Conservation (phyloP, 1,140 invertebrate species). For the Nasonia vitripennis region DNA sequence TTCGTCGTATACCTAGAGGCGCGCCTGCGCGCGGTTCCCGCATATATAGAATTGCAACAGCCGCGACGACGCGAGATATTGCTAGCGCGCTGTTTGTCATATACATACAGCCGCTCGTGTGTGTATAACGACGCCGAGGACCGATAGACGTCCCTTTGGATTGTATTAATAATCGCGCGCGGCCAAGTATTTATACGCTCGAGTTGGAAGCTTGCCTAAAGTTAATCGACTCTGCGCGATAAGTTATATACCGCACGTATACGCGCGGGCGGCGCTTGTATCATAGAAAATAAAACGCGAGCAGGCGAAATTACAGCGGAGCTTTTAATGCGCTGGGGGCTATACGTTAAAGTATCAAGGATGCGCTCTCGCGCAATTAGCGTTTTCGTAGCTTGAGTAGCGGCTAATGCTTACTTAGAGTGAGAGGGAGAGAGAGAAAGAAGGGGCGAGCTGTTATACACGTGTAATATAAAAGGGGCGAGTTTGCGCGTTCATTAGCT, state of each 20-base stretch:
- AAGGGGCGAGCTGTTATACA: not conserved
- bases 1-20: not conserved
- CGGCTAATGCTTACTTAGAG: not conserved
- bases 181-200: not conserved
- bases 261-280: too few species aligned
- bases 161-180: not conserved
- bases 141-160: not conserved
- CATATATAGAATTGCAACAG: not conserved
- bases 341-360: not conserved
- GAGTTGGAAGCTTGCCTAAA: constrained; percentile 21
- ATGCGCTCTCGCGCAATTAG: not conserved
- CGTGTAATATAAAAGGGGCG: not conserved
- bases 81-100: not conserved
- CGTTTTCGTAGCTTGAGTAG: not conserved
- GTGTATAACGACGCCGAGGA: not conserved
- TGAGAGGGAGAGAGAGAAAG: too few species aligned
- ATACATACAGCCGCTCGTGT: too few species aligned
- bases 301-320: not conserved
- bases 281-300: too few species aligned
- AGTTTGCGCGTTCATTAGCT: constrained; percentile 8
- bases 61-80: not conserved
- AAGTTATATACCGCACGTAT: constrained; percentile 27
- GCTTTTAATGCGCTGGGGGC: not conserved
- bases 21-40: not conserved
- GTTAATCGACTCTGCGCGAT: constrained; percentile 18